Percentiles rank a stretch among this genome's conserved stretches.
These are phyloP conservation scores for Sinopyrophorus schimmeli DNA, from an alignment of 2,888 invertebrate species.

Conservation along the genomic window DNA sequence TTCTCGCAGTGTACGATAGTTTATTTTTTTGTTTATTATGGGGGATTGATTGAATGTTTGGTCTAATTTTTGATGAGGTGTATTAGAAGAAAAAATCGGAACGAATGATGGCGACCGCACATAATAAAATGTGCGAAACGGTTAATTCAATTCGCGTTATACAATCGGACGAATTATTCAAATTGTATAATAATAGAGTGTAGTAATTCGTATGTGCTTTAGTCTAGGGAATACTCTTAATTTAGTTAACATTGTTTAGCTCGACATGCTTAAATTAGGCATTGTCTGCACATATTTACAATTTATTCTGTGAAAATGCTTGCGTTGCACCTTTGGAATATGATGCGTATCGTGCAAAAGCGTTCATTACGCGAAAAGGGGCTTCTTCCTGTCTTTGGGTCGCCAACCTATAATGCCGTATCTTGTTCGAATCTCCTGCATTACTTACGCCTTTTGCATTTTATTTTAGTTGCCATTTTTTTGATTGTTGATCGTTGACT, in stretches of 20 bases:
- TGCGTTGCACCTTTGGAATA: constrained; percentile 16
- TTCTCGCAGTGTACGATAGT: too few relatives aligned
- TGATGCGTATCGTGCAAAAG: constrained; percentile 18
- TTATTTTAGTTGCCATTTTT: too few relatives aligned
- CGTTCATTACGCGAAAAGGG: constrained; percentile 18
- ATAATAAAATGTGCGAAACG: constrained; percentile 20
- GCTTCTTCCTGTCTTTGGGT: constrained; percentile 15
- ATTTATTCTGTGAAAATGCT: constrained; percentile 24
- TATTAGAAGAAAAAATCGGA: too few relatives aligned
- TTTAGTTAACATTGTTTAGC: constrained; percentile 21
- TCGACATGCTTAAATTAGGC: constrained; percentile 21
- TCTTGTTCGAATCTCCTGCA: constrained; percentile 9
- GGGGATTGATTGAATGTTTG: too few relatives aligned
- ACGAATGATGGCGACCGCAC: too few relatives aligned
- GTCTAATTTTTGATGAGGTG: too few relatives aligned
- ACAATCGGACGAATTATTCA: constrained; percentile 20
- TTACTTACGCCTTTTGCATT: constrained; percentile 12
- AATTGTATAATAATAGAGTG: constrained; percentile 16
- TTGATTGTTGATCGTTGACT: too few relatives aligned
- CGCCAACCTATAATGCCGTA: constrained; percentile 13
- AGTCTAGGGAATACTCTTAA: constrained; percentile 24
- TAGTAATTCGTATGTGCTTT: constrained; percentile 16
- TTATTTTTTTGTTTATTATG: too few relatives aligned
- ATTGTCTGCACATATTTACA: constrained; percentile 25
- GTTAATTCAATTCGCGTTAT: constrained; percentile 20